Conservation (phyloP, 2,797 vertebrate species). For the Megaceryle alcyon region DNA sequence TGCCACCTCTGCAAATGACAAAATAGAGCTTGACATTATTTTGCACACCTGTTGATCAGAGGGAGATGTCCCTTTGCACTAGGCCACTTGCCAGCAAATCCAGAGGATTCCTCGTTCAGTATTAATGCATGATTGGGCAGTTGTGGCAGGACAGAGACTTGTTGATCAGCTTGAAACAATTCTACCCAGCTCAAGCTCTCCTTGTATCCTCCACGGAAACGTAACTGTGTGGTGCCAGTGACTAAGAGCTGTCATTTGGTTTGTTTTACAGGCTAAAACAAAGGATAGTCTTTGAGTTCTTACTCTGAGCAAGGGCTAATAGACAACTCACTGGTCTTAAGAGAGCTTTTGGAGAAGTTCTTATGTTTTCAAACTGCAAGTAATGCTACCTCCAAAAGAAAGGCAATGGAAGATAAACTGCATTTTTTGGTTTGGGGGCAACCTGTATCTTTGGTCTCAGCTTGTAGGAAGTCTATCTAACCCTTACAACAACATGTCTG, state of each 20-base stretch:
- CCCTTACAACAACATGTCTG: not conserved
- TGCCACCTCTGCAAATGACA: not conserved
- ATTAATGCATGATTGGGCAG: fast-evolving
- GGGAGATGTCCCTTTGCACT: not conserved
- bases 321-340: not conserved
- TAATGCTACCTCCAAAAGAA: not conserved
- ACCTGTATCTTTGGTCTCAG: not conserved
- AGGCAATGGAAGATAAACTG: not conserved
- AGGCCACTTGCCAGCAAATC: not conserved
- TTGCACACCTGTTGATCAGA: not conserved
- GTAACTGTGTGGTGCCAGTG: not conserved
- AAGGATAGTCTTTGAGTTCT: not conserved
- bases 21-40: not conserved
- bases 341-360: not conserved
- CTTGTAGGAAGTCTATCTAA: not conserved
- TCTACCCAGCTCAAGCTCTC: not conserved
- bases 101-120: not conserved
- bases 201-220: not conserved
- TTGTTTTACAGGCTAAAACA: not conserved
- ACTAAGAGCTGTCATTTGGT: not conserved
- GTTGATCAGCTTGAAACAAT: not conserved
- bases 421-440: not conserved
- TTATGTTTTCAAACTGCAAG: not conserved
- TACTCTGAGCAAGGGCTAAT: not conserved
- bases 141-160: not conserved